Conservation (phyloP, 2,888 invertebrate genomes). For the Andrena praecox region DNA sequence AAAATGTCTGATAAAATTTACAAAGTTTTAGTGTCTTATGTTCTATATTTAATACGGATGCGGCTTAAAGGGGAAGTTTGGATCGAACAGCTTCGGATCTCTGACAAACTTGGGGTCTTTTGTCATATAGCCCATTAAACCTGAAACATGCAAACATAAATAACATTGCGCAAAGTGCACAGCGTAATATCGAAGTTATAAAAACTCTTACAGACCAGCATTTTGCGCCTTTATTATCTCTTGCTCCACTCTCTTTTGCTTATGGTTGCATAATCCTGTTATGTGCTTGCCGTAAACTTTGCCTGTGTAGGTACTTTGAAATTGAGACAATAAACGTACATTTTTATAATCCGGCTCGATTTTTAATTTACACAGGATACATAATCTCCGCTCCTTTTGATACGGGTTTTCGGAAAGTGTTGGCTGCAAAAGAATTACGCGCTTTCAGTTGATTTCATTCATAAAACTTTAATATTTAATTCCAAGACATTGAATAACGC, state of each 20-base stretch:
- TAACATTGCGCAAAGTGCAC: neutral
- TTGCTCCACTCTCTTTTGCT: conserved; percentile 90
- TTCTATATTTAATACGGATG: conserved; percentile 88
- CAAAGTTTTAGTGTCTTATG: conserved; percentile 36
- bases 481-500: neutral
- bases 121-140: conserved; percentile 92
- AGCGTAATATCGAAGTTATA: neutral
- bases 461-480: neutral
- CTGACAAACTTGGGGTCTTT: conserved; percentile 93
- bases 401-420: conserved; percentile 89
- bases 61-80: conserved; percentile 92
- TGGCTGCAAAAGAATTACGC: conserved; percentile 69
- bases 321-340: conserved; percentile 95
- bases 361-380: conserved; percentile 93
- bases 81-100: conserved; percentile 96
- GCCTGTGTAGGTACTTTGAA: conserved; percentile 98
- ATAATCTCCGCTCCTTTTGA: conserved; percentile 89
- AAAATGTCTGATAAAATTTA: neutral
- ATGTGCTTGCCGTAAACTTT: conserved; percentile 96
- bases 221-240: conserved; percentile 92
- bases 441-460: neutral
- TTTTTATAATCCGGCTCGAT: conserved; percentile 97
- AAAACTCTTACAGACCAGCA: conserved; percentile 86
- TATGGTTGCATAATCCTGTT: conserved; percentile 95
- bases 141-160: conserved; percentile 79